phyloP scores from a whole-genome alignment of 2,888 invertebrate genomes.

The Arge pagana region DNA sequence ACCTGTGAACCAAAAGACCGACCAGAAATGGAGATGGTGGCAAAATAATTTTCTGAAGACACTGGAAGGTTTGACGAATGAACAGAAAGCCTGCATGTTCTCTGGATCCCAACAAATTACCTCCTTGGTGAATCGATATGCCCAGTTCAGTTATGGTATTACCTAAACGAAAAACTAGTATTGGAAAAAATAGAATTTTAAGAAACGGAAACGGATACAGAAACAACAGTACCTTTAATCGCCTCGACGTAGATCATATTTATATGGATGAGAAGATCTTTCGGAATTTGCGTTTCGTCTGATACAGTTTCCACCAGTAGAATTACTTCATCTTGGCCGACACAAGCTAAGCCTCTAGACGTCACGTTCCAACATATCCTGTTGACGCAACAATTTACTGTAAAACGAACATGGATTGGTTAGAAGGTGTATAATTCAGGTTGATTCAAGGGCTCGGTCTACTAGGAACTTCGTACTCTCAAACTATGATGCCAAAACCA shows the following conservation, averaged over 20 bases:
- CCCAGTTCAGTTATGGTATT: constrained; percentile 73
- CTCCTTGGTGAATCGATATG: constrained; percentile 67
- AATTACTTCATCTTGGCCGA: constrained; percentile 83
- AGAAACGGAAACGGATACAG: neutral
- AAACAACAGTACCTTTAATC: constrained; percentile 64
- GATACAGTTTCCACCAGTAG: constrained; percentile 72
- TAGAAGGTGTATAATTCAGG: no score
- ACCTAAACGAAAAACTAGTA: constrained; percentile 60
- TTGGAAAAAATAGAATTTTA: constrained; percentile 18
- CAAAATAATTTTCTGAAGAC: constrained; percentile 73
- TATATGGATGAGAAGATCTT: constrained; percentile 76
- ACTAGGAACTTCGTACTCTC: no score
- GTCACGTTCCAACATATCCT: constrained; percentile 77
- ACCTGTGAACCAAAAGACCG: constrained; percentile 77
- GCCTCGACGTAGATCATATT: constrained; percentile 74
- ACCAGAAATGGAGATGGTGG: constrained; percentile 78
- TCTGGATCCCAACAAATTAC: constrained; percentile 69
- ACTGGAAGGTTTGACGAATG: constrained; percentile 79
- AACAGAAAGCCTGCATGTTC: constrained; percentile 84
- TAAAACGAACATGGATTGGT: constrained; percentile 36
- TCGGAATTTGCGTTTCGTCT: constrained; percentile 67
- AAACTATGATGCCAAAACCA: no score
- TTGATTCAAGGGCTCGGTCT: no score
- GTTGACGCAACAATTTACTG: constrained; percentile 78
- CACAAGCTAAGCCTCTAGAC: constrained; percentile 75